These are phyloP conservation scores for Gallinago solitaria DNA, from an alignment of 2,797 vertebrate species.

Conservation along the genomic window DNA sequence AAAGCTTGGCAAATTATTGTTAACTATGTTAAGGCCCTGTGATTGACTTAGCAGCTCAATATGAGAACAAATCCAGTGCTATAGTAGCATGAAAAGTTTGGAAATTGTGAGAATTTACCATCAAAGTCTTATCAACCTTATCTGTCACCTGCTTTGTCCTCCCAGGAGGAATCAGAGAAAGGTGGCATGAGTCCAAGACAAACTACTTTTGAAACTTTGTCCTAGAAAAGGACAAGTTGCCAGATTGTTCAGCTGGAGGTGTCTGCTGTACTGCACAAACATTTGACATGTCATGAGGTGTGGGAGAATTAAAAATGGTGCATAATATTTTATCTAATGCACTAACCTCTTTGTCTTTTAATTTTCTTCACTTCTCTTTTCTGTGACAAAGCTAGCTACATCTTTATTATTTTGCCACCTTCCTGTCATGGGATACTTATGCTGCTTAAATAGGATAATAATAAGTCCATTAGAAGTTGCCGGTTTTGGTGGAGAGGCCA, in stretches of 20 bases:
- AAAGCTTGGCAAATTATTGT: not conserved
- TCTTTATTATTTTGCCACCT: not conserved
- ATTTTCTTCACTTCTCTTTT: not conserved
- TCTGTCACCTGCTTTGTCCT: slow-evolving; percentile 4
- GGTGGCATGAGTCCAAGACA: slow-evolving; percentile 1
- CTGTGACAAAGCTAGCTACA: not conserved
- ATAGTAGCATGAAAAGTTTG: not conserved
- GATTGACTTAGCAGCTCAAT: not conserved
- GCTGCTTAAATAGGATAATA: not conserved
- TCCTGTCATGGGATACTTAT: not conserved
- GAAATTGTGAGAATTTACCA: not conserved
- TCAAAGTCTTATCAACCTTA: slow-evolving; percentile 14
- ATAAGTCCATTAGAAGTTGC: not conserved
- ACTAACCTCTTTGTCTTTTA: not conserved
- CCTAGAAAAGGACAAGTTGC: not conserved
- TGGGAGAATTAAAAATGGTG: not conserved
- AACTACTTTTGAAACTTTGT: not conserved
- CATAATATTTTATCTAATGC: not conserved
- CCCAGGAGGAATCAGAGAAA: not conserved
- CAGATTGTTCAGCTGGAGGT: slow-evolving; percentile 29
- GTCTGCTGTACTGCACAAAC: not conserved
- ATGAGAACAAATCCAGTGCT: not conserved
- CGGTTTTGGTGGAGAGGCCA: not conserved
- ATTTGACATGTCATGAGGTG: not conserved
- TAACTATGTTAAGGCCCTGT: not conserved